phyloP scores from a whole-genome alignment of 2,888 invertebrate genomes.

The Mythimna ferrago region DNA sequence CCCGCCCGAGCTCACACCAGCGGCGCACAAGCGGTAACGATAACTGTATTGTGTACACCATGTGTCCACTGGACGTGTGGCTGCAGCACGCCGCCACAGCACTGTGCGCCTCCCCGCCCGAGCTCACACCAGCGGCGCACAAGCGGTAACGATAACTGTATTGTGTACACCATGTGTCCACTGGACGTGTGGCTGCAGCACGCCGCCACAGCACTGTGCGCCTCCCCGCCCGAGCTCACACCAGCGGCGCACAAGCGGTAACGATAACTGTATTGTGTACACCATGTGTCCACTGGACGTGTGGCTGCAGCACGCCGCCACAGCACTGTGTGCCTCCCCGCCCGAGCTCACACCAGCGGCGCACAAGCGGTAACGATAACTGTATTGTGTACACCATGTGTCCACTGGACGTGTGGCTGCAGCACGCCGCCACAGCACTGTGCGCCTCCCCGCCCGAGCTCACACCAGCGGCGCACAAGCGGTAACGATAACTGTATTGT shows the following conservation, averaged over 20 bases:
- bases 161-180: constrained; percentile 71
- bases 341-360: not conserved
- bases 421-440: constrained; percentile 73
- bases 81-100: constrained; percentile 77
- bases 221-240: not conserved
- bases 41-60: constrained; percentile 63
- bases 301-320: constrained; percentile 82
- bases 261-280: constrained; percentile 62
- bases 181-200: constrained; percentile 83
- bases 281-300: constrained; percentile 74
- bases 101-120: constrained; percentile 31
- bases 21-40: constrained; percentile 14
- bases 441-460: constrained; percentile 14
- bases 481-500: constrained; percentile 12
- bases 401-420: constrained; percentile 80
- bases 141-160: constrained; percentile 15
- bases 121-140: not conserved
- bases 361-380: constrained; percentile 19
- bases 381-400: constrained; percentile 70
- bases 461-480: not conserved
- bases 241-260: constrained; percentile 6
- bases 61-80: constrained; percentile 80
- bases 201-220: constrained; percentile 66
- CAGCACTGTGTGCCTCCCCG: constrained; percentile 37
- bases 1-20: not conserved